Conservation (phyloP, 2,113 vertebrate species). For the Carlito syrichta region DNA sequence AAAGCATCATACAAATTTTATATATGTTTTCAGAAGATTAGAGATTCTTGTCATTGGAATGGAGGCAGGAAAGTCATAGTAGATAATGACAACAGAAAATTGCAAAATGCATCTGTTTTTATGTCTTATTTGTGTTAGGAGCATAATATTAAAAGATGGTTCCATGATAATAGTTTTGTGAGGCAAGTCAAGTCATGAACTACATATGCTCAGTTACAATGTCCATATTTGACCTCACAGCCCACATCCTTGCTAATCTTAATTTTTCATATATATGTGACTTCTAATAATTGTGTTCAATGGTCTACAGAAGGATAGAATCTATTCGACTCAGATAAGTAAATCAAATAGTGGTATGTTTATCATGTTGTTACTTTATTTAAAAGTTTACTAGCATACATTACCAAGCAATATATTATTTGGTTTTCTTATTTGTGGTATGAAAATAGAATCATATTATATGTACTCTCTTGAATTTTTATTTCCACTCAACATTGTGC, state of each 20-base stretch:
- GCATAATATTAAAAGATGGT: background rate
- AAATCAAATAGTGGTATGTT: background rate
- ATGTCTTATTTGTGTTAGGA: background rate
- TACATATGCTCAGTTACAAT: background rate
- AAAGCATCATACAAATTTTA: background rate
- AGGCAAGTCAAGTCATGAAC: background rate
- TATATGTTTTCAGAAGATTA: background rate
- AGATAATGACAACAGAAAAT: background rate
- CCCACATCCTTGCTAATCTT: background rate
- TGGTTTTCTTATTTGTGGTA: background rate
- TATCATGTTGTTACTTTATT: background rate
- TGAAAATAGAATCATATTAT: background rate
- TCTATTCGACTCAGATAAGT: background rate
- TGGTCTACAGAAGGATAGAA: background rate
- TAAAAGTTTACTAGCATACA: background rate
- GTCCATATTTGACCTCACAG: background rate
- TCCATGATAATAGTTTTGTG: background rate
- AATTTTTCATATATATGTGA: background rate
- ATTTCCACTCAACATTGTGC: background rate
- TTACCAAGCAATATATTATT: background rate
- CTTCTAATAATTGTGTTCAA: background rate
- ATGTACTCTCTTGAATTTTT: background rate
- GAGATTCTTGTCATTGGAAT: background rate
- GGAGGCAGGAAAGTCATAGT: background rate
- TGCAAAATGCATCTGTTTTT: background rate